Evolutionary conservation across 2,113 vertebrate genomes (phyloP).

Genomic region (Pelmatolapia mariae): DNA sequence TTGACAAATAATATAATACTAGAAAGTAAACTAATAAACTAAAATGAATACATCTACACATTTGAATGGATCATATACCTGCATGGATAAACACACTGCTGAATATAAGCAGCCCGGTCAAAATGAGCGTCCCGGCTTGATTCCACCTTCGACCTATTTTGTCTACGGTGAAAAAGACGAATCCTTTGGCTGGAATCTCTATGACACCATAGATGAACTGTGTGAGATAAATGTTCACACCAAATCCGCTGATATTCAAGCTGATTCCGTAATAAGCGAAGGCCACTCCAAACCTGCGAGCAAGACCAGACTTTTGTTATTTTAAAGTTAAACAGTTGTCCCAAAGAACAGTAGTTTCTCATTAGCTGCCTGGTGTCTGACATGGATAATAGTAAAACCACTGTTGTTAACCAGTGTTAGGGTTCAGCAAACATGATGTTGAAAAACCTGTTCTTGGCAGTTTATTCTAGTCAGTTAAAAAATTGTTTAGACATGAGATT

Average conservation of each 20-base stretch:
- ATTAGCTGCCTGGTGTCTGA: background rate
- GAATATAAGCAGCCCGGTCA: constrained; percentile 39
- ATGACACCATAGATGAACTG: constrained; percentile 61
- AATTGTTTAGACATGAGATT: background rate
- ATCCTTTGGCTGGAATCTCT: constrained; percentile 58
- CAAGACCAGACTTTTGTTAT: background rate
- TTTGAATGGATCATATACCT: constrained; percentile 4
- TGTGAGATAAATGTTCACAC: constrained; percentile 61
- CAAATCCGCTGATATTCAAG: constrained; percentile 57
- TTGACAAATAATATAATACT: background rate
- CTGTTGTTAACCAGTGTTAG: background rate
- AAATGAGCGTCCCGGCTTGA: background rate
- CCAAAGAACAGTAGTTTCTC: background rate
- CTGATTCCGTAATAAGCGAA: constrained; percentile 64
- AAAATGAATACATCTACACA: background rate
- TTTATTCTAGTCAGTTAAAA: background rate
- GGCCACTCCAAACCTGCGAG: constrained; percentile 35
- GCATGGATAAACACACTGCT: constrained; percentile 25
- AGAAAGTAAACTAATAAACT: background rate
- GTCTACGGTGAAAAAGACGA: constrained; percentile 22
- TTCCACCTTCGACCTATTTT: constrained; percentile 29
- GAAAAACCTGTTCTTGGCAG: background rate
- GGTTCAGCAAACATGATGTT: background rate
- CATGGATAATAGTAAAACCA: background rate
- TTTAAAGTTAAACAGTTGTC: background rate